These are phyloP conservation scores for Cebidichthys violaceus DNA, from an alignment of 2,113 vertebrate genomes.

Conservation along the genomic window DNA sequence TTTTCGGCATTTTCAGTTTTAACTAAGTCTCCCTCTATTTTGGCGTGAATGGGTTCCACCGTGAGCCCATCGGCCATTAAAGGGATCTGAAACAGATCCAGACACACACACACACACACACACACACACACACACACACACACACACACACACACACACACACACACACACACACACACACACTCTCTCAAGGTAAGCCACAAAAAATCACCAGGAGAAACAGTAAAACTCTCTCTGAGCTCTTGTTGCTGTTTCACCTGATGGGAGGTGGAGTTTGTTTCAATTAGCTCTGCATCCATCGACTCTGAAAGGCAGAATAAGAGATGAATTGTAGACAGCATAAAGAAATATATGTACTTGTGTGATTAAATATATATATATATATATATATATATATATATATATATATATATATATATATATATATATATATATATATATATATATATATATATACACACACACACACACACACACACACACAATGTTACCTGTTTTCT, in stretches of 20 bases:
- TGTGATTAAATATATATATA: neutral
- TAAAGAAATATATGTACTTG: neutral
- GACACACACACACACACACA: neutral
- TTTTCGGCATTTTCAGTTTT: constrained; percentile 77
- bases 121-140: neutral
- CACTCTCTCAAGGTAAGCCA: constrained; percentile 13
- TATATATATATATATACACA: neutral
- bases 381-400: neutral
- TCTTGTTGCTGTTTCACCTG: constrained; percentile 81
- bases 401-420: neutral
- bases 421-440: neutral
- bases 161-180: neutral
- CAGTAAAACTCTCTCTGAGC: neutral
- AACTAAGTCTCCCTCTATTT: constrained; percentile 82
- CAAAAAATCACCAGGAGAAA: neutral
- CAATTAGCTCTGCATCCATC: constrained; percentile 89
- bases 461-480: too few species aligned
- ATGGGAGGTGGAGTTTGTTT: constrained; percentile 82
- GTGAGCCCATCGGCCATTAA: constrained; percentile 80
- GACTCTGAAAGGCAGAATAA: constrained; percentile 73
- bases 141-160: neutral
- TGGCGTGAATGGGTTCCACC: constrained; percentile 73
- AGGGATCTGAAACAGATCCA: constrained; percentile 76
- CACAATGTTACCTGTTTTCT: constrained; percentile 84
- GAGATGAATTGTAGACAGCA: neutral